phyloP scores from a whole-genome alignment of 2,888 invertebrate genomes.

The Ichneumoninae sp. region DNA sequence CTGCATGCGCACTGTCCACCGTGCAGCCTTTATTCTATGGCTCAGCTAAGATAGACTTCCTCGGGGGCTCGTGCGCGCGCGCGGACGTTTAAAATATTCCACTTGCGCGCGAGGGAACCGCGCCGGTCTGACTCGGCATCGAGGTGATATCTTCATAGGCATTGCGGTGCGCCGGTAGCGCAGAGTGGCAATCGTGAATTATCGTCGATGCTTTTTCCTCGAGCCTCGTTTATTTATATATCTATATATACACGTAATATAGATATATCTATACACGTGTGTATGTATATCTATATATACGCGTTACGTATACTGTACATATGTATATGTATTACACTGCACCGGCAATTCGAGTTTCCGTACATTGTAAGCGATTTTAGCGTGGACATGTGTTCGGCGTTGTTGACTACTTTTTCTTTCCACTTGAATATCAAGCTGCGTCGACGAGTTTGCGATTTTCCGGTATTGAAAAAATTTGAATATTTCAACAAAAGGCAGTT shows the following conservation, averaged over 20 bases:
- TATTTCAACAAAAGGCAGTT: background rate
- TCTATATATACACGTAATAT: background rate
- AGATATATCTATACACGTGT: background rate
- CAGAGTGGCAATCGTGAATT: conserved; percentile 71
- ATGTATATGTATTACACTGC: conserved; percentile 19
- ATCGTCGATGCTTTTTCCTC: conserved; percentile 72
- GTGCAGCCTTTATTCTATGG: conserved; percentile 25
- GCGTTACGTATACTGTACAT: background rate
- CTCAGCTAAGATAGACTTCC: conserved; percentile 65
- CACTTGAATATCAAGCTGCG: conserved; percentile 22
- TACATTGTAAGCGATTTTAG: conserved; percentile 43
- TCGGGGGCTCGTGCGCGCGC: conserved; percentile 69
- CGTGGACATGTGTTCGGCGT: conserved; percentile 44
- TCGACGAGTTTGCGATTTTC: conserved; percentile 5
- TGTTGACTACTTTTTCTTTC: conserved; percentile 35
- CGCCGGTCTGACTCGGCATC: conserved; percentile 53
- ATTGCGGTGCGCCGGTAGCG: conserved; percentile 47
- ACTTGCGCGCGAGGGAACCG: conserved; percentile 61
- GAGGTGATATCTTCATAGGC: conserved; percentile 80
- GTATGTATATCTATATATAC: background rate
- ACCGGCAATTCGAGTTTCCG: conserved; percentile 57
- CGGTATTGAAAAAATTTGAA: conserved; percentile 6
- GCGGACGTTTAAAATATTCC: conserved; percentile 74
- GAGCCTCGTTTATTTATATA: conserved; percentile 25
- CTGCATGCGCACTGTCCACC: conserved; percentile 9